phyloP scores from a whole-genome alignment of 2,888 invertebrate genomes.

The Cataglyphis cursor region DNA sequence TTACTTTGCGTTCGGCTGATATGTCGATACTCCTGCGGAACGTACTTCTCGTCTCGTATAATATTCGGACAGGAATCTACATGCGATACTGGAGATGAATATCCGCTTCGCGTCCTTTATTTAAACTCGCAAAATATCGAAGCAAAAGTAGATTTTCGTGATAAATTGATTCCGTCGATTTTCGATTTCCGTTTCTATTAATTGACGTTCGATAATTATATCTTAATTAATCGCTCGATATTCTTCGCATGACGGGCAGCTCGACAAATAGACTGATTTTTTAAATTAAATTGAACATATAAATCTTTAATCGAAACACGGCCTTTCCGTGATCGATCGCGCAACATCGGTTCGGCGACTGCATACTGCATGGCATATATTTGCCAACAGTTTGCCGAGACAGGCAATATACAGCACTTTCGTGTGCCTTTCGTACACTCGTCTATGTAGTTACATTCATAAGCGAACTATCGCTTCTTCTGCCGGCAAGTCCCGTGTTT shows the following conservation, averaged over 20 bases:
- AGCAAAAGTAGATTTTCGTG: neutral
- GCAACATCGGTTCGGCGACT: neutral
- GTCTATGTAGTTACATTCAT: conserved; percentile 30
- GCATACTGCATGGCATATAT: conserved; percentile 6
- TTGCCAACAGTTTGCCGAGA: conserved; percentile 22
- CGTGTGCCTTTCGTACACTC: conserved; percentile 9
- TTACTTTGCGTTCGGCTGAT: conserved; percentile 40
- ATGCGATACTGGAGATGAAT: neutral
- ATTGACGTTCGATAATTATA: conserved; percentile 17
- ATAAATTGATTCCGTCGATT: conserved; percentile 4
- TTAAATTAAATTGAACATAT: conserved; percentile 3
- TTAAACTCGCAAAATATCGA: neutral
- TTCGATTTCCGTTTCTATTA: neutral
- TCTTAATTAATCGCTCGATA: neutral
- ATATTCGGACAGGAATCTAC: conserved; percentile 14
- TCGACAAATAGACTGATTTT: neutral
- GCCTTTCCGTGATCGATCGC: conserved; percentile 17
- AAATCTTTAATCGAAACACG: conserved; percentile 19
- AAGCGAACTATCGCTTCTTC: conserved; percentile 34
- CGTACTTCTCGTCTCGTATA: neutral
- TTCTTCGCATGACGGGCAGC: neutral
- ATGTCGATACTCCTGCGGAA: conserved; percentile 40
- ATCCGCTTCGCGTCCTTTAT: neutral
- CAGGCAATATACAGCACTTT: conserved; percentile 33
- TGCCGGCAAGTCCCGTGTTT: conserved; percentile 18